Percentiles rank a stretch among this genome's conserved stretches.
These are phyloP conservation scores for Psittacula echo DNA, from an alignment of 2,797 vertebrate species.

Conservation along the genomic window DNA sequence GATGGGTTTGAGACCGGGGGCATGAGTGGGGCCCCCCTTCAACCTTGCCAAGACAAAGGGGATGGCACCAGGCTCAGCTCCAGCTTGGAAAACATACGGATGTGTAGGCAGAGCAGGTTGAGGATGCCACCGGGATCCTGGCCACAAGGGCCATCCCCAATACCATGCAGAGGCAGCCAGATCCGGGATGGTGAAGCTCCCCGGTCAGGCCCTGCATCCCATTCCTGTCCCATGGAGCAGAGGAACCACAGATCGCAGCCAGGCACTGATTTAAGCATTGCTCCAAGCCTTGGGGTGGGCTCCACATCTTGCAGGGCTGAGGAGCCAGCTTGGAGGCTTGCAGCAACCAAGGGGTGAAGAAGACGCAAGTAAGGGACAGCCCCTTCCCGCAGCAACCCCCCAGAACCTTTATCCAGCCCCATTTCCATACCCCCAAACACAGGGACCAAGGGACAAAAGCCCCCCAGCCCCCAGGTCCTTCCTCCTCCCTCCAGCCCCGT, in stretches of 20 bases:
- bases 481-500: background rate
- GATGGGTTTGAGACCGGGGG: background rate
- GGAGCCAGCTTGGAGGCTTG: background rate
- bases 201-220: rapidly evolving
- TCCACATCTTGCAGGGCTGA: rapidly evolving
- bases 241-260: rapidly evolving
- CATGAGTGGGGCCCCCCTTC: too few relatives aligned
- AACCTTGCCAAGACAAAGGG: background rate
- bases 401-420: background rate
- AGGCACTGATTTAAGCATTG: rapidly evolving
- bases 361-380: too few relatives aligned
- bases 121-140: background rate
- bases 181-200: background rate
- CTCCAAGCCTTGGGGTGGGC: rapidly evolving
- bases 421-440: rapidly evolving
- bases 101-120: rapidly evolving
- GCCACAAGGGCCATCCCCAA: background rate
- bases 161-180: rapidly evolving
- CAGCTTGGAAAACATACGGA: rapidly evolving
- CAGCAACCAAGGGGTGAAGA: background rate
- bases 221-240: rapidly evolving
- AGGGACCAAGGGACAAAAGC: rapidly evolving
- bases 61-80: background rate
- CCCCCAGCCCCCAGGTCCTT: rapidly evolving
- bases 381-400: background rate